These are phyloP conservation scores for Scaptomyza polygonia DNA, from an alignment of 2,888 invertebrate genomes.

Conservation along the genomic window DNA sequence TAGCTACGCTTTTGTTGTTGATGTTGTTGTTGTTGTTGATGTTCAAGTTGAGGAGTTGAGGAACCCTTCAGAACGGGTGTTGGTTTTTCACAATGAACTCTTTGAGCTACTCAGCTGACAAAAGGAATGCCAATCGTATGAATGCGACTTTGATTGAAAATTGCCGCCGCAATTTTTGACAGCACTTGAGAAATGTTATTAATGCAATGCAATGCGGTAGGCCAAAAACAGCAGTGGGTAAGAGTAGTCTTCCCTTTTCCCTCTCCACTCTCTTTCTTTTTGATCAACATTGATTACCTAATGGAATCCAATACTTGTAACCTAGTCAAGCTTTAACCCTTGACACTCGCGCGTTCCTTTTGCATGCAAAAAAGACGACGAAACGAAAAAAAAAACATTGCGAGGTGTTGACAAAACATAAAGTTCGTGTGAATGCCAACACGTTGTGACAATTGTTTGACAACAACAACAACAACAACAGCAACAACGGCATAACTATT, in stretches of 20 bases:
- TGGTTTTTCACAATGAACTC: slow-evolving; percentile 65
- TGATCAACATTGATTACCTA: slow-evolving; percentile 19
- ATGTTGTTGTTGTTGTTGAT: slow-evolving; percentile 6
- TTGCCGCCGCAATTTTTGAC: slow-evolving; percentile 80
- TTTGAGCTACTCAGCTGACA: slow-evolving; percentile 38
- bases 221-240: slow-evolving; percentile 38
- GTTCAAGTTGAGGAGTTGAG: slow-evolving; percentile 39
- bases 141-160: slow-evolving; percentile 78
- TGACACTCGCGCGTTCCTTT: slow-evolving; percentile 34
- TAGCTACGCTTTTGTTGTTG: slow-evolving; percentile 32
- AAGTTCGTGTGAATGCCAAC: slow-evolving; percentile 82
- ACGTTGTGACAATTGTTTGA: slow-evolving; percentile 80
- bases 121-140: slow-evolving; percentile 45
- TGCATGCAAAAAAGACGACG: background rate
- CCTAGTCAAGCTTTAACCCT: slow-evolving; percentile 39
- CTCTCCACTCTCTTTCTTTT: background rate
- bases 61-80: slow-evolving; percentile 73
- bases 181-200: slow-evolving; percentile 61
- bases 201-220: slow-evolving; percentile 81
- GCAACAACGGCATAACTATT: slow-evolving; percentile 56
- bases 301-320: slow-evolving; percentile 8
- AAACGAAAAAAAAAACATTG: slow-evolving; percentile 35
- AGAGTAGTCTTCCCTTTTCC: background rate
- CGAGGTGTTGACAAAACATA: slow-evolving; percentile 80
- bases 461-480: slow-evolving; percentile 57